Evolutionary conservation across 2,113 vertebrate genomes (phyloP), one percentile per base, ranked within the genome.

Genomic region (Peucedramus taeniatus): DNA sequence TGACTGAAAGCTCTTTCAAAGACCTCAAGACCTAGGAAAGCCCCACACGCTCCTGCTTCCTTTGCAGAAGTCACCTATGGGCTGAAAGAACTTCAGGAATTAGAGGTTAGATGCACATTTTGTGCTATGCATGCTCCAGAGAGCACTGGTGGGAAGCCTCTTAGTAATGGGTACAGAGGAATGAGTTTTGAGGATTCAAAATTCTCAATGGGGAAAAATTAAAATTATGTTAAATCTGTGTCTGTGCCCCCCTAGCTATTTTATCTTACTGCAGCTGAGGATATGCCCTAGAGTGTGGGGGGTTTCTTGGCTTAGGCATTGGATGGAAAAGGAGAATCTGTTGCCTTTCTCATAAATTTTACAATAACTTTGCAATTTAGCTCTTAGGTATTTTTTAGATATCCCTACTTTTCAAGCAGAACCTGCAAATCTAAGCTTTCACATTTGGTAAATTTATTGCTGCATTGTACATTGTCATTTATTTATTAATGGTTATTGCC

Each of bases 181-280:
- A 6, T 44, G 49, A 77, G 19, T 57, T 91, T 44, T 64, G 76
- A 60, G 63, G 22, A 72, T 72, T 80, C 59, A 69, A 4, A 86
- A 68, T 77, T 47, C 54, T 72, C 50, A n/a, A 0, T 9, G 31
- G 44, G n/a, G 26, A 53, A 70, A 28, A 81, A 47, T 15, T n/a
- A 28, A 50, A 57, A 27, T 74, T 3, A 9, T 39, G 13, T 69
- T 70, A 37, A 15, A 22, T 30, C 54, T 61, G 17, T 77, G n/a
- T 30, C 5, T 6, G 51, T 72, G 37, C 7, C 16, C 40, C 0
- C 0, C 11, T 22, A 57, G 51, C 51, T 51, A 6, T 50, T 21
- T 72, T n/a, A 50, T n/a, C 54, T 87, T 87, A 17, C 5, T 75
- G 3, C 44, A 51, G 16, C 30, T 79, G 74, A 78, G 31, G 30